A percentile compares a stretch with the other conserved stretches of the same genome.
phyloP scores from a whole-genome alignment of 2,888 invertebrate genomes.

The Drosophila neonasuta region DNA sequence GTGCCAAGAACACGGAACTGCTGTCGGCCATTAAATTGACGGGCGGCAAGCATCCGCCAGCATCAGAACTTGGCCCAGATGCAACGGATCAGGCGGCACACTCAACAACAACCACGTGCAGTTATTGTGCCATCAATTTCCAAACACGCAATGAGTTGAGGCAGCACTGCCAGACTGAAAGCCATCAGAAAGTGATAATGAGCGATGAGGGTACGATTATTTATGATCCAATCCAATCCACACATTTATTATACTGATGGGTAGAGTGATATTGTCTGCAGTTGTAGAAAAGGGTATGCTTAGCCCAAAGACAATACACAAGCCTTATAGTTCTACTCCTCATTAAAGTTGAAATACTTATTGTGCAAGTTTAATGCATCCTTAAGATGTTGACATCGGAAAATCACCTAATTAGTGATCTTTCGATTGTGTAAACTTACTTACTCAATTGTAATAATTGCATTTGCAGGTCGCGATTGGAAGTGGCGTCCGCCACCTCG shows the following conservation, averaged over 20 bases:
- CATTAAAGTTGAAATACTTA: too few species aligned
- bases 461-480: constrained; percentile 84
- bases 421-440: not conserved
- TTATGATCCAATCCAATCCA: not conserved
- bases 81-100: constrained; percentile 36
- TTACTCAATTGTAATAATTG: not conserved
- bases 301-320: too few species aligned
- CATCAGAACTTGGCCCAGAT: constrained; percentile 37
- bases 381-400: not conserved
- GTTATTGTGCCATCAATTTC: constrained; percentile 85
- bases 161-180: constrained; percentile 85
- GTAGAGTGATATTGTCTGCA: too few species aligned
- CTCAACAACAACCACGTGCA: constrained; percentile 81
- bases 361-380: too few species aligned
- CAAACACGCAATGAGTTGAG: constrained; percentile 83
- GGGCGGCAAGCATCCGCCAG: constrained; percentile 62
- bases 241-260: too few species aligned
- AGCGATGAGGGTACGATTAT: constrained; percentile 84
- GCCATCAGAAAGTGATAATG: constrained; percentile 86
- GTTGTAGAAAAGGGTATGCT: too few species aligned
- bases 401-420: not conserved
- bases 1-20: constrained; percentile 73
- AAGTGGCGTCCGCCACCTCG: constrained; percentile 87
- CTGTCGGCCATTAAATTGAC: constrained; percentile 79
- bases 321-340: too few species aligned